phyloP scores from a whole-genome alignment of 2,113 vertebrate species.

The Sminthopsis crassicaudata region DNA sequence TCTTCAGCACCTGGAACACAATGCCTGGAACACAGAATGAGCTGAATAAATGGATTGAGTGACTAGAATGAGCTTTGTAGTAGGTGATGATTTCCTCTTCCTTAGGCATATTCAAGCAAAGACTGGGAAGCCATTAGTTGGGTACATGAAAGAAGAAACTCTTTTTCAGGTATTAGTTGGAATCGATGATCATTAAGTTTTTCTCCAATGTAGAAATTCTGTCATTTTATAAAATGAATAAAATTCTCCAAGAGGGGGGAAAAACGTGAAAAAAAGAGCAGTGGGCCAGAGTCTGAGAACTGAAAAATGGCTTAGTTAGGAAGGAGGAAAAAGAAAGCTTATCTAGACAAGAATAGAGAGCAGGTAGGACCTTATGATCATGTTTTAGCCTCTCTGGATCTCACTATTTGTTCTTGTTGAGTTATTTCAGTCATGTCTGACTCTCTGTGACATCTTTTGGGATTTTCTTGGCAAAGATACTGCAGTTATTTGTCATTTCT shows the following conservation, averaged over 20 bases:
- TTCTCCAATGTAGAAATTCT: not conserved
- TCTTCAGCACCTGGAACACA: not conserved
- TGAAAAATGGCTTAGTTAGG: too few species aligned
- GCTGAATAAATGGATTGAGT: not conserved
- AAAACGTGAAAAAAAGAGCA: not conserved
- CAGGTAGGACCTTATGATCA: too few species aligned
- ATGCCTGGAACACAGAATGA: not conserved
- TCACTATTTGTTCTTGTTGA: not conserved
- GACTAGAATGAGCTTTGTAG: not conserved
- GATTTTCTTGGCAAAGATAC: too few species aligned
- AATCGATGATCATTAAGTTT: not conserved
- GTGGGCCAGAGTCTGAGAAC: not conserved
- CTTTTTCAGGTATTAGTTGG: not conserved
- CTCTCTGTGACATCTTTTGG: too few species aligned
- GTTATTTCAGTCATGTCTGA: too few species aligned
- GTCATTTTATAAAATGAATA: not conserved
- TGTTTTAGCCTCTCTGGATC: not conserved
- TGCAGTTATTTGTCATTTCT: too few species aligned
- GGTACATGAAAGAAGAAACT: not conserved
- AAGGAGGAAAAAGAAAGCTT: too few species aligned
- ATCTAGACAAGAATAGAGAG: too few species aligned
- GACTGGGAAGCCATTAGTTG: not conserved
- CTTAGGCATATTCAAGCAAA: not conserved
- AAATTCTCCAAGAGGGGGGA: not conserved
- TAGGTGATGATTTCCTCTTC: not conserved